Evolutionary conservation across 2,888 invertebrate genomes (phyloP).

Genomic region (Ichneumoninae sp.): DNA sequence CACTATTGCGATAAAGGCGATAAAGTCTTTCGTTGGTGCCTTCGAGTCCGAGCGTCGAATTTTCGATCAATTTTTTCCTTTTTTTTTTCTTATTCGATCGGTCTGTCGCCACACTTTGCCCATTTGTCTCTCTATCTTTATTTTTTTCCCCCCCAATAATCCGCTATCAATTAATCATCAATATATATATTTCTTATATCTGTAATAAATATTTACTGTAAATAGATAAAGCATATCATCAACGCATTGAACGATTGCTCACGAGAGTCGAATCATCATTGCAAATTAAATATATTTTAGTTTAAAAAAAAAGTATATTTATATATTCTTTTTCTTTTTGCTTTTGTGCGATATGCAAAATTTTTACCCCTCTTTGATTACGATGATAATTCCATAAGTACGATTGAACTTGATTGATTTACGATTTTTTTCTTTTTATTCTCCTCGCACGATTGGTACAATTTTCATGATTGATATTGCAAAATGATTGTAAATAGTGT

Average conservation of each 20-base stretch:
- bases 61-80: slow-evolving; percentile 27
- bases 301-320: not conserved
- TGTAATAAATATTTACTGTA: slow-evolving; percentile 34
- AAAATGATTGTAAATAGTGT: slow-evolving; percentile 32
- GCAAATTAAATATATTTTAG: slow-evolving; percentile 6
- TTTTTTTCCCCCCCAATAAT: not conserved
- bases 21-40: slow-evolving; percentile 21
- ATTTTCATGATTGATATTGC: slow-evolving; percentile 21
- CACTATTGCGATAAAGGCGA: slow-evolving; percentile 16
- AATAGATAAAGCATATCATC: slow-evolving; percentile 5
- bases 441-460: not conserved
- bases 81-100: slow-evolving; percentile 14
- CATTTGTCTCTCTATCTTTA: slow-evolving; percentile 4
- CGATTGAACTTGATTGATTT: slow-evolving; percentile 37
- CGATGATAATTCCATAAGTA: not conserved
- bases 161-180: slow-evolving; percentile 16
- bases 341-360: not conserved
- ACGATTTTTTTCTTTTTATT: not conserved
- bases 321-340: not conserved
- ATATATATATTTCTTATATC: slow-evolving; percentile 22
- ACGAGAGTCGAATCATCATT: slow-evolving; percentile 27
- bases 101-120: slow-evolving; percentile 55
- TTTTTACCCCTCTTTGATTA: slow-evolving; percentile 1
- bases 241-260: slow-evolving; percentile 4
- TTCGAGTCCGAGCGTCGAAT: slow-evolving; percentile 42